Percentiles rank a stretch among this genome's conserved stretches.
These are phyloP conservation scores for Synaphobranchus kaupii DNA, from an alignment of 2,797 vertebrate genomes.

Conservation along the genomic window DNA sequence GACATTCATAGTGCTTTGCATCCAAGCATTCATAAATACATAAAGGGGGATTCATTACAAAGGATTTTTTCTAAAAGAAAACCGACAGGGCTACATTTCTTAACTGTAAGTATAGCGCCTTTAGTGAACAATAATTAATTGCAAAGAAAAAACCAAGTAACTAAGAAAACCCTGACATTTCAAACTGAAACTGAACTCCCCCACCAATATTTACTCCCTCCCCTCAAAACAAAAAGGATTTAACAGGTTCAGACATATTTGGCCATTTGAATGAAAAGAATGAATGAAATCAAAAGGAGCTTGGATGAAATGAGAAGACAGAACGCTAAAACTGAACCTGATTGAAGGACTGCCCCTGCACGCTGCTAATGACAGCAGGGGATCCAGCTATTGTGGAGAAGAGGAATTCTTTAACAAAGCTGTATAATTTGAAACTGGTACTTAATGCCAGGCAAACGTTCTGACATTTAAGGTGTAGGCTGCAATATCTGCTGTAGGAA, in stretches of 20 bases:
- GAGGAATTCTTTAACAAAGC: neutral
- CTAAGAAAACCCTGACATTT: no score
- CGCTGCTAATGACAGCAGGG: neutral
- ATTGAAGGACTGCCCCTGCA: neutral
- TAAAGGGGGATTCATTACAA: neutral
- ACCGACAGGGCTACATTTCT: no score
- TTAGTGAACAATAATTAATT: no score
- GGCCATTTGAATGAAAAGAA: no score
- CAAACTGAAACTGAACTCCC: no score
- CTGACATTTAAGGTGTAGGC: neutral
- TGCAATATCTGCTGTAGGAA: neutral
- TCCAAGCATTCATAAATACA: neutral
- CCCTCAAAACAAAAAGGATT: no score
- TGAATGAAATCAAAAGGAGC: no score
- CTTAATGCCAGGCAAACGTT: neutral
- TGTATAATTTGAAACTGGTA: neutral
- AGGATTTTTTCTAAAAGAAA: neutral
- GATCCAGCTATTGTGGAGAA: neutral
- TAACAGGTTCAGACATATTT: no score
- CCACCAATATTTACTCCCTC: no score
- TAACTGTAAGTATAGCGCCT: no score
- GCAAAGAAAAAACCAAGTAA: no score
- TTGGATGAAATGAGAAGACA: neutral
- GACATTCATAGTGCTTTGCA: neutral
- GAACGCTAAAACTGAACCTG: neutral